Conservation (phyloP, 1,140 invertebrate species). For the Drosophila fuyamai region DNA sequence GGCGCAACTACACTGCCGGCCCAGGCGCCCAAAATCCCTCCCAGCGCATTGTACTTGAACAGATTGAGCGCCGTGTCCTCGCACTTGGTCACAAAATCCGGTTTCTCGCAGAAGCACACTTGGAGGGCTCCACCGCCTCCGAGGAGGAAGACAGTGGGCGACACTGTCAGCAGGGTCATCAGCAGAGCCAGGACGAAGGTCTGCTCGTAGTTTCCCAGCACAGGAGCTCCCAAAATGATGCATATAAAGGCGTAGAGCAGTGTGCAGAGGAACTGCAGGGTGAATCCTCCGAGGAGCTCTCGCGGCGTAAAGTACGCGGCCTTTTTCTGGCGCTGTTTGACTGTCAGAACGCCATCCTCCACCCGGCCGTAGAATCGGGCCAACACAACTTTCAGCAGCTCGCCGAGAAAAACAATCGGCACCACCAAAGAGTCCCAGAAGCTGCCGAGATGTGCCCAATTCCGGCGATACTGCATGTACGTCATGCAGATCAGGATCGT, state of each 20-base stretch:
- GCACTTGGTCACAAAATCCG: slow-evolving; percentile 77
- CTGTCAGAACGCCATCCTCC: slow-evolving; percentile 65
- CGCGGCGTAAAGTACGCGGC: slow-evolving; percentile 67
- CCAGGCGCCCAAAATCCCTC: slow-evolving; percentile 91
- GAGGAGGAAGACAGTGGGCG: slow-evolving; percentile 77
- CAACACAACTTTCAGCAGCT: slow-evolving; percentile 74
- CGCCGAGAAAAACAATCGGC: slow-evolving; percentile 80
- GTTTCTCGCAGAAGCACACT: slow-evolving; percentile 81
- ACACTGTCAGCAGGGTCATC: slow-evolving; percentile 76
- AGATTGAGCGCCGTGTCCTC: slow-evolving; percentile 77
- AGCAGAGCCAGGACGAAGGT: slow-evolving; percentile 80
- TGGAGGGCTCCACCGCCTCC: slow-evolving; percentile 78
- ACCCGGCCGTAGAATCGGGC: slow-evolving; percentile 71
- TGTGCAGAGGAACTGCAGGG: slow-evolving; percentile 76
- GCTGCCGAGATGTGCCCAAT: slow-evolving; percentile 77
- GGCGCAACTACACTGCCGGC: slow-evolving; percentile 91
- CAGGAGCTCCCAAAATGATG: slow-evolving; percentile 83
- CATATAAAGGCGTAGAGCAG: slow-evolving; percentile 78
- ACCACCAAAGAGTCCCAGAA: slow-evolving; percentile 82
- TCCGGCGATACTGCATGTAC: slow-evolving; percentile 78
- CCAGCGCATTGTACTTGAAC: slow-evolving; percentile 85
- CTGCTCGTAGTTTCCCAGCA: slow-evolving; percentile 79
- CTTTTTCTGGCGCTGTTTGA: slow-evolving; percentile 76
- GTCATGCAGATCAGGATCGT: slow-evolving; percentile 81
- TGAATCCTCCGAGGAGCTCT: slow-evolving; percentile 68